Percentiles rank a stretch among this genome's conserved stretches.
Conservation (phyloP, 2,797 vertebrate genomes). For the Poeciliopsis turneri region DNA sequence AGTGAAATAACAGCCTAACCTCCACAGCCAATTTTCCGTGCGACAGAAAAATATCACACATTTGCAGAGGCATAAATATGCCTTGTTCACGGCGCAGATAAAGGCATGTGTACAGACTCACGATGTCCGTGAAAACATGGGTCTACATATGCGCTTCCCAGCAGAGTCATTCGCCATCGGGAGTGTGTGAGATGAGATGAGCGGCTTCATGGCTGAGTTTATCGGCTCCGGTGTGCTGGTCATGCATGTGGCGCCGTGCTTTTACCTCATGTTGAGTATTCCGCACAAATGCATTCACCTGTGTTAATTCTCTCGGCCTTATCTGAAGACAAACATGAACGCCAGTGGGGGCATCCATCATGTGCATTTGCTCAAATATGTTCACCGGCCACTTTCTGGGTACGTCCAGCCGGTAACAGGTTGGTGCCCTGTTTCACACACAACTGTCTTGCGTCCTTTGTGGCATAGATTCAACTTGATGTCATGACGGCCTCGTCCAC, state of each 20-base stretch:
- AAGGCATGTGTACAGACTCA: slow-evolving; percentile 41
- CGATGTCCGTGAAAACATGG: slow-evolving; percentile 45
- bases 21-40: slow-evolving; percentile 41
- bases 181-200: slow-evolving; percentile 62
- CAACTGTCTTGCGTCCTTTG: neutral
- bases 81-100: slow-evolving; percentile 17
- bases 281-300: neutral
- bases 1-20: slow-evolving; percentile 32
- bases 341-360: slow-evolving; percentile 38
- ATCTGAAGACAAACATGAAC: slow-evolving; percentile 16
- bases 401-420: neutral
- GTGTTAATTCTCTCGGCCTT: slow-evolving; percentile 11
- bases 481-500: neutral
- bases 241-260: slow-evolving; percentile 62
- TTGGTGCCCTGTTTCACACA: neutral
- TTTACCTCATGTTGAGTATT: slow-evolving; percentile 49
- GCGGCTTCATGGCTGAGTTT: slow-evolving; percentile 56
- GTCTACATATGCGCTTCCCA: slow-evolving; percentile 50
- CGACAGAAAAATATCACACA: slow-evolving; percentile 17
- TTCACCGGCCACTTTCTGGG: neutral
- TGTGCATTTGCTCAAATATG: slow-evolving; percentile 39
- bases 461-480: neutral
- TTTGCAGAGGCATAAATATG: slow-evolving; percentile 23
- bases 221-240: slow-evolving; percentile 57
- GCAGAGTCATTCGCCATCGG: slow-evolving; percentile 64